Evolutionary conservation across 1,140 invertebrate genomes (phyloP).

Genomic region (Musca domestica): DNA sequence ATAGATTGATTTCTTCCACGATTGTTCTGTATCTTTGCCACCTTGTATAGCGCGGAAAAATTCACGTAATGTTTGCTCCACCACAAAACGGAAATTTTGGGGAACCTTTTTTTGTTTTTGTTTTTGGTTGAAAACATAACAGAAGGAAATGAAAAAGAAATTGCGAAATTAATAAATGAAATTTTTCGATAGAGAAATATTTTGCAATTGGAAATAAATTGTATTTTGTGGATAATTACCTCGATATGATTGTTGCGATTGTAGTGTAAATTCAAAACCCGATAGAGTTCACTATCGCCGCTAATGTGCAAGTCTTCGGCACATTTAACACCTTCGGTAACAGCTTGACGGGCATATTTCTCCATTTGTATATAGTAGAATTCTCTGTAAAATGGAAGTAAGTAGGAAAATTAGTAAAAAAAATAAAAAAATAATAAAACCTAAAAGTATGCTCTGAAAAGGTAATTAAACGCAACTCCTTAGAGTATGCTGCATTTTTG

Average conservation of each 20-base stretch:
- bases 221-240: conserved; percentile 64
- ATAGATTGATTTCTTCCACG: conserved; percentile 99
- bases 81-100: conserved; percentile 91
- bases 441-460: too few relatives aligned
- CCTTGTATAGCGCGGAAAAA: conserved; percentile 97
- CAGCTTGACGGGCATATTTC: conserved; percentile 96
- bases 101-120: conserved; percentile 84
- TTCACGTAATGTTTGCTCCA: conserved; percentile 95
- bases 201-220: neutral
- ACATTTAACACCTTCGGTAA: conserved; percentile 93
- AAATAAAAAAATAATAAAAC: too few relatives aligned
- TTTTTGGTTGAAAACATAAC: neutral
- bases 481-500: too few relatives aligned
- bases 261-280: conserved; percentile 98
- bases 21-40: conserved; percentile 95
- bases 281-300: conserved; percentile 94
- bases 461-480: too few relatives aligned
- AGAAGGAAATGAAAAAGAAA: conserved; percentile 7
- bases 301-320: conserved; percentile 91
- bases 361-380: conserved; percentile 99
- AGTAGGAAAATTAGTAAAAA: neutral
- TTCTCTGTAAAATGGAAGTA: conserved; percentile 74
- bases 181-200: neutral
- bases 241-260: conserved; percentile 99
- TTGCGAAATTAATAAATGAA: conserved; percentile 20